Percentiles rank a stretch among this genome's conserved stretches.
Conservation (phyloP, 2,113 vertebrate genomes). For the Pygoscelis antarcticus region DNA sequence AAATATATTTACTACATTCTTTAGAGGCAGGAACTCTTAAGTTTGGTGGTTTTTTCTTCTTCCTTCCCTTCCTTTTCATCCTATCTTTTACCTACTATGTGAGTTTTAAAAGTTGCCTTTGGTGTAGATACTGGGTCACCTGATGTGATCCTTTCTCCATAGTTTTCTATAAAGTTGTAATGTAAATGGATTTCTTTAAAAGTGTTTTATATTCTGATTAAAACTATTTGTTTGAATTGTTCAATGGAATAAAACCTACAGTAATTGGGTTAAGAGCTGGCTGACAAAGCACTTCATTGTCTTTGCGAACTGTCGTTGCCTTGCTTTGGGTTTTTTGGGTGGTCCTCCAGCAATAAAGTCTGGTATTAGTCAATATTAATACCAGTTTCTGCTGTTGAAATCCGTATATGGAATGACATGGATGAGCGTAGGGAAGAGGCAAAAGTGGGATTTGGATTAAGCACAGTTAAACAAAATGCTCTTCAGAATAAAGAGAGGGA, state of each 20-base stretch:
- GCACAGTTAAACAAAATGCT: neutral
- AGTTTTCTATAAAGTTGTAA: neutral
- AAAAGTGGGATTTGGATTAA: neutral
- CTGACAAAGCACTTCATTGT: conserved; percentile 12
- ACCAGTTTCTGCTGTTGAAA: neutral
- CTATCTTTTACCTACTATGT: neutral
- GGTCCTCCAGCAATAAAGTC: neutral
- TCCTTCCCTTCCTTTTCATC: neutral
- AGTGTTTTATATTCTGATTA: conserved; percentile 2
- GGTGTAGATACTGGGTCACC: neutral
- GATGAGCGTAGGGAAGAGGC: neutral
- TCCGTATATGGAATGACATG: neutral
- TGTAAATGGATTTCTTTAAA: neutral
- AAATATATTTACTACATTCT: neutral
- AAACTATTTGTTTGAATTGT: conserved; percentile 34
- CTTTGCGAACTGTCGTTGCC: neutral
- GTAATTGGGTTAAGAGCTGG: conserved; percentile 16
- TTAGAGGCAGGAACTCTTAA: neutral
- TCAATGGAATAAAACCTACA: neutral
- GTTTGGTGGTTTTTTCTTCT: neutral
- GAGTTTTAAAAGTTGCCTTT: neutral
- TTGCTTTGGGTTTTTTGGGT: neutral
- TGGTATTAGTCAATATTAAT: conserved; percentile 5
- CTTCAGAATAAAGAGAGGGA: neutral
- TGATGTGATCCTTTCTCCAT: neutral